Base-by-base conservation (phyloP, 2,797 vertebrate genomes). In the Bufotes viridis region DNA sequence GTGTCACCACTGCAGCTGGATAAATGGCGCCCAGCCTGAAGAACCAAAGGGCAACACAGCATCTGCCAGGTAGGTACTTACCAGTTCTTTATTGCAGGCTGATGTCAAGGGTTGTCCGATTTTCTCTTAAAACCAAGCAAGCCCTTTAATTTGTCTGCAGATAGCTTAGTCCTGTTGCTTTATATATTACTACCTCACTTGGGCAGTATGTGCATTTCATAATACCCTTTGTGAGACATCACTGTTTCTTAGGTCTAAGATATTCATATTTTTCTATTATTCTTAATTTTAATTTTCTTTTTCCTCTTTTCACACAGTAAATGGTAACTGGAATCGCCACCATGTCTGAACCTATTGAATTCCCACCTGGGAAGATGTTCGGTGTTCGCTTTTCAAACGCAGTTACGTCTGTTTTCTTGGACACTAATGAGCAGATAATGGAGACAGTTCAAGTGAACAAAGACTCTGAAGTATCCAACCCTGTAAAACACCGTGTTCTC, bases 401-500 rank as follows among this genome's bases (percentile, higher is more conserved):
- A 0, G n/a, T 72, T 6, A 61, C 85, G 12, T 53, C 69, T 60
- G 11, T 34, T 42, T 42, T 42, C 69, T 26, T 85, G 85, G 81
- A 90, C 61, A 60, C 75, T 60, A 17, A 20, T 22, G 67, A 20
- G 57, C 34, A 81, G 69, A 74, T 57, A n/a, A 24, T 24, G 81
- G n/a, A 82, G 82, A 85, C 80, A 75, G 24, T 10, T 26, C 11
- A 29, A 29, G 42, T 29, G 18, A 90, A 14, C 1, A 12, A 60
- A 11, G 87, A 86, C 15, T 78, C 86, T 51, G 70, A 88, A 81
- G 5, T 85, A 29, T 88, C 87, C 2, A 63, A 15, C 17, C 3
- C 18, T 0, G 0, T 85, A 79, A 89, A 79, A 11, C 87, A 92
- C 3, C 90, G 86, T 61, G 85, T 87, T 8, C 92, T 92, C 87